A percentile compares a stretch with the other conserved stretches of the same genome.
Conservation (phyloP, 2,797 vertebrate genomes). For the Acipenser transmontanus region DNA sequence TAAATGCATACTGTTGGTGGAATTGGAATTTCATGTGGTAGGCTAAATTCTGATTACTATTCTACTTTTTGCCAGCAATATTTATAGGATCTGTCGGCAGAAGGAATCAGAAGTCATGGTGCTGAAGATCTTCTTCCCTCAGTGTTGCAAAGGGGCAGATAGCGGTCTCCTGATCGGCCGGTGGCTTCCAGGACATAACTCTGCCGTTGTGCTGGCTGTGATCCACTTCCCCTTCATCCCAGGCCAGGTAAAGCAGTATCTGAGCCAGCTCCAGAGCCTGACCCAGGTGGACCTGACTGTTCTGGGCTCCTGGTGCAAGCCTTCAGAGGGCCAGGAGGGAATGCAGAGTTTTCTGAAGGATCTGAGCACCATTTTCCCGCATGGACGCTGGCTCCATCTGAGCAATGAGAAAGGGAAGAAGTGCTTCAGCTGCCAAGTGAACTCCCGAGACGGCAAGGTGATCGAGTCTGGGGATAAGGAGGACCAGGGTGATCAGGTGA, state of each 20-base stretch:
- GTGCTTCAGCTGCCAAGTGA: constrained; percentile 70
- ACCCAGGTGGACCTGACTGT: constrained; percentile 63
- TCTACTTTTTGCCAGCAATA: too few species aligned
- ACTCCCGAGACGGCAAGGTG: constrained; percentile 21
- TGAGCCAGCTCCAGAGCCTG: constrained; percentile 57
- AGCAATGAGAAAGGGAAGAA: constrained; percentile 63
- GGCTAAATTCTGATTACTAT: too few species aligned
- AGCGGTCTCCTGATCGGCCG: constrained; percentile 84
- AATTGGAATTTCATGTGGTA: too few species aligned
- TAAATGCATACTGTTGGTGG: too few species aligned
- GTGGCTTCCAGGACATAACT: constrained; percentile 73
- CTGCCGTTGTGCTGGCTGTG: constrained; percentile 78
- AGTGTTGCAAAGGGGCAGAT: constrained; percentile 78
- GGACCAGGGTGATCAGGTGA: constrained; percentile 50
- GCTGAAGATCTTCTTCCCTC: constrained; percentile 88
- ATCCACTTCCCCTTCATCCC: constrained; percentile 93
- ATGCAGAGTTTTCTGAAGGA: constrained; percentile 80
- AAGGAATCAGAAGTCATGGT: constrained; percentile 58
- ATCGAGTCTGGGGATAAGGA: constrained; percentile 3
- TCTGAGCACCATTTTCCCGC: constrained; percentile 82
- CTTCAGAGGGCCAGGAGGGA: constrained; percentile 67
- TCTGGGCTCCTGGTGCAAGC: constrained; percentile 84
- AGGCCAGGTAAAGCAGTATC: constrained; percentile 78
- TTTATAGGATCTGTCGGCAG: too few species aligned
- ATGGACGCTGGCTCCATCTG: constrained; percentile 80